Percentiles rank a stretch among this genome's conserved stretches.
Conservation (phyloP, 2,797 vertebrate genomes). For the Acropternis orthonyx region DNA sequence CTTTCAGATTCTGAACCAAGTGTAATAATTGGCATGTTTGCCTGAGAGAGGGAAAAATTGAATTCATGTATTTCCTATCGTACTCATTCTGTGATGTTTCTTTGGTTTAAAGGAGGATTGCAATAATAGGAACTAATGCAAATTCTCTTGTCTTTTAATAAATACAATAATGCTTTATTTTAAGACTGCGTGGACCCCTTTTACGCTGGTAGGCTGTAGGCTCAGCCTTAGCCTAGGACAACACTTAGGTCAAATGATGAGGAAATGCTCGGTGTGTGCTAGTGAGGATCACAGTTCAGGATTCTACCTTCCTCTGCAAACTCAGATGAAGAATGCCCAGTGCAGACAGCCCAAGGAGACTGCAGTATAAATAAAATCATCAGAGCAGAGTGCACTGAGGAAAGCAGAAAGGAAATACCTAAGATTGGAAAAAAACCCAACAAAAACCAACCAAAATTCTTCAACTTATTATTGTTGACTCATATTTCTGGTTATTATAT, state of each 20-base stretch:
- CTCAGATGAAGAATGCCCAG: neutral
- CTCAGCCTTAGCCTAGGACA: neutral
- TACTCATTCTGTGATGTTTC: neutral
- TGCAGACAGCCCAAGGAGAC: neutral
- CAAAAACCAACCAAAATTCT: neutral
- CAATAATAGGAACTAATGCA: neutral
- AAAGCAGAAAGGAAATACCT: slow-evolving; percentile 50
- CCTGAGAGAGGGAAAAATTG: neutral
- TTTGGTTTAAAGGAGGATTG: neutral
- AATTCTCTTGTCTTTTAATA: neutral
- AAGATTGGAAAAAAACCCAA: neutral
- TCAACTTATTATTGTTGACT: slow-evolving; percentile 56
- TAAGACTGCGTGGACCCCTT: neutral
- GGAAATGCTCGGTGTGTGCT: accelerated
- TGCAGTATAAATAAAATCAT: neutral
- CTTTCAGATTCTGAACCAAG: neutral
- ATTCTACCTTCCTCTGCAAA: neutral
- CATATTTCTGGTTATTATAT: slow-evolving; percentile 69
- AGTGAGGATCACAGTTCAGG: neutral
- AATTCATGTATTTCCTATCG: neutral
- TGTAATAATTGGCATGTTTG: neutral
- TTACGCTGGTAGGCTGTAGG: neutral
- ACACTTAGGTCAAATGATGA: neutral
- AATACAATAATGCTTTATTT: neutral
- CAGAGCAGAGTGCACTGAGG: neutral